phyloP scores from a whole-genome alignment of 2,888 invertebrate genomes.

The Ceraclea dissimilis region DNA sequence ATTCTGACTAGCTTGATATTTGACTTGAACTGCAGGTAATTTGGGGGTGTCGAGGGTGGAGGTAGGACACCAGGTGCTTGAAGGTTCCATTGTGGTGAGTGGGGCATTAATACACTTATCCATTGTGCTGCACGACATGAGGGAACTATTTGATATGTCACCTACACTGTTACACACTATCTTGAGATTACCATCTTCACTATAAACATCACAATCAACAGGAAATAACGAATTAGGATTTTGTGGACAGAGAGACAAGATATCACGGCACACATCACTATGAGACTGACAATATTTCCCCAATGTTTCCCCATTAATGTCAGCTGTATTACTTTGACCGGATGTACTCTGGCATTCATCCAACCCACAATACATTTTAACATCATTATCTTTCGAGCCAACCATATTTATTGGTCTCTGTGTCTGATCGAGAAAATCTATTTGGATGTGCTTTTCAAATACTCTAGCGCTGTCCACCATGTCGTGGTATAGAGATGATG shows the following conservation, averaged over 20 bases:
- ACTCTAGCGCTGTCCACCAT: not conserved
- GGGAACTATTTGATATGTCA: not conserved
- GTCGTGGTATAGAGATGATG: not conserved
- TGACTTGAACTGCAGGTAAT: not conserved
- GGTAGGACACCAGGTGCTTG: not conserved
- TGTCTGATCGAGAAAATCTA: no score
- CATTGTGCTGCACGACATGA: not conserved
- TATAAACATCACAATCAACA: not conserved
- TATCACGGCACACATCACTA: not conserved
- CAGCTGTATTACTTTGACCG: constrained; percentile 5
- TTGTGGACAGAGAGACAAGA: not conserved
- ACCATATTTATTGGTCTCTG: not conserved
- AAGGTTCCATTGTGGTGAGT: not conserved
- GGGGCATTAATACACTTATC: not conserved
- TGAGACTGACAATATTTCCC: not conserved
- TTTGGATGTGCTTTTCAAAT: not conserved
- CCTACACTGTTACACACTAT: not conserved
- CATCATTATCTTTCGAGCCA: not conserved
- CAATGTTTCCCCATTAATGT: constrained; percentile 7
- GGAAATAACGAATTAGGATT: not conserved
- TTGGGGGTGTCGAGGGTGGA: not conserved
- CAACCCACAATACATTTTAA: constrained; percentile 3
- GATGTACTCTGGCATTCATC: constrained; percentile 7
- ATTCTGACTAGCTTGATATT: not conserved
- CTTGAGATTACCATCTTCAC: not conserved